Base-by-base conservation (phyloP, 1,140 invertebrate species). In the Dryas iulia region DNA sequence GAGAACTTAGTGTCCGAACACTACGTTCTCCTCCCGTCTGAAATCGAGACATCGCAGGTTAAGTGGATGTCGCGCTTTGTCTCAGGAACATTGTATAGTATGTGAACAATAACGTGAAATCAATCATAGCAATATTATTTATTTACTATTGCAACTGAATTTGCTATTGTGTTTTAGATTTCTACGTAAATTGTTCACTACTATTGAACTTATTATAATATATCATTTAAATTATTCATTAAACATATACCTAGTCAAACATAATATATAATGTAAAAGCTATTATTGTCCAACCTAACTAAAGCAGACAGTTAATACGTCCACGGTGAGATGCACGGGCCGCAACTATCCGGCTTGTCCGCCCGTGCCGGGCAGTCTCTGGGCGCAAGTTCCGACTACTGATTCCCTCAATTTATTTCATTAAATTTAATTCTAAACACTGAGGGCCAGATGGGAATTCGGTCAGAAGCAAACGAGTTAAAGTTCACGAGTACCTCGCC, bases 401-500 rank as follows among this genome's bases (percentile, higher is more conserved):
- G 81, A 87, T 84, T 87, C 78, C 63, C 75, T 65, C 79, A 89
- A 89, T 88, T 89, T 89, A 89, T 87, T 91, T 86, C 84, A 89
- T 89, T 89, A 89, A 91, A 89, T 89, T 89, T 86, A 89, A 89
- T 89, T 87, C 78, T 86, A 81, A 86, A 87, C 81, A 85, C 72
- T 72, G 81, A 85, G 83, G 82, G 77, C 73, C 84, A 68, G 67
- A 69, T 79, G 83, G 83, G 86, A 87, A 89, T 89, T 89, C 82
- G 89, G 89, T 83, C 85, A 84, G 86, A 87, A 76, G 78, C 83
- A 82, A 88, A 87, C 82, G 87, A 90, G 89, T 90, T 89, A 87
- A 89, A 91, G 85, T 89, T 91, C 81, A 83, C 73, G 76, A 85
- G 84, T 83, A 89, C 77, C 74, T 81, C 74, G 77, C 73, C 80